A percentile compares a stretch with the other conserved stretches of the same genome.
Evolutionary conservation across 2,113 vertebrate species (phyloP).

Genomic region (Chrysemys picta): DNA sequence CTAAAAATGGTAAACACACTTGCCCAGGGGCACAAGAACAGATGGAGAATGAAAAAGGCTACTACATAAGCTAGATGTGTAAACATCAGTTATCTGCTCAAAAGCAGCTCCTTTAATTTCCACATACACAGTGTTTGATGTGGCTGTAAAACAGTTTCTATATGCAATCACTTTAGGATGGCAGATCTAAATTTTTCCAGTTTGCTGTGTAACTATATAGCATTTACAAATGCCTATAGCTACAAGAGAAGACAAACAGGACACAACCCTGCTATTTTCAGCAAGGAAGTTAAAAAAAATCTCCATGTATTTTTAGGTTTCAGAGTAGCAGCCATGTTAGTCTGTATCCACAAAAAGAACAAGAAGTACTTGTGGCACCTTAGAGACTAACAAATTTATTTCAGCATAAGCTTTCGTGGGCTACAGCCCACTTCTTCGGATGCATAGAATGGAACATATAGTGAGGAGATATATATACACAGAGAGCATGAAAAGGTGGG

Average conservation of each 20-base stretch:
- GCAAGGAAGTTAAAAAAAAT: constrained; percentile 3
- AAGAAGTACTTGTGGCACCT: too few species aligned
- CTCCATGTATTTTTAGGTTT: neutral
- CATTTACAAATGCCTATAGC: neutral
- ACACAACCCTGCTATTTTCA: constrained; percentile 20
- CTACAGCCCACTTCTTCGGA: too few species aligned
- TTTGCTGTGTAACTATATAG: neutral
- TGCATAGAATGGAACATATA: too few species aligned
- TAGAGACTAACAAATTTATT: too few species aligned
- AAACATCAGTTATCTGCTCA: neutral
- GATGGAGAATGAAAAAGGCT: neutral
- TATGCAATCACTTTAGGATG: neutral
- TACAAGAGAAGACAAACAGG: neutral
- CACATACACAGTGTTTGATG: neutral
- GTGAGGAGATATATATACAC: too few species aligned
- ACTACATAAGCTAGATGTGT: neutral
- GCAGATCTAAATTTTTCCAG: neutral
- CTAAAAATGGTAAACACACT: neutral
- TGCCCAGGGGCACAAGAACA: neutral
- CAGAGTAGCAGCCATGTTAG: too few species aligned
- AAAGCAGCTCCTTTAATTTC: constrained; percentile 12
- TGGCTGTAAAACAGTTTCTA: neutral
- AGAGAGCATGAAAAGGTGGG: too few species aligned
- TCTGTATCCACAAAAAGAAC: too few species aligned
- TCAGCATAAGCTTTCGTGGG: too few species aligned